These are phyloP conservation scores for Rhopalosiphum padi DNA, from an alignment of 1,140 invertebrate species.

Conservation along the genomic window DNA sequence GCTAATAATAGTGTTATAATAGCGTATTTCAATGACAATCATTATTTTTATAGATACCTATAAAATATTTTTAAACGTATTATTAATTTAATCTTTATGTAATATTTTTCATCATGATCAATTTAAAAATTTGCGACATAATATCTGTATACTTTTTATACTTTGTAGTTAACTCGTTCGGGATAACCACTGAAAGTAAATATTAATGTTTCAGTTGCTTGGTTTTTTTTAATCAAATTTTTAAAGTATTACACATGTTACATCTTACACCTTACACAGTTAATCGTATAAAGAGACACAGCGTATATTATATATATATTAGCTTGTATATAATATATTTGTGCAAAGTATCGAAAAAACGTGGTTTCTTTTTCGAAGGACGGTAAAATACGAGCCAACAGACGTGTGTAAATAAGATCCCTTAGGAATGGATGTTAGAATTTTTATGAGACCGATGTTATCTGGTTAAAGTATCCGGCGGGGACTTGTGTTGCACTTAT, in stretches of 20 bases:
- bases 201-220: not conserved
- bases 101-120: not conserved
- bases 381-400: constrained; percentile 17
- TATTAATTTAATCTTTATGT: not conserved
- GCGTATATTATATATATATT: not conserved
- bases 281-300: not conserved
- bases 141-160: not conserved
- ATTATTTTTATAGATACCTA: not conserved
- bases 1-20: not conserved
- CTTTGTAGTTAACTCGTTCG: not conserved
- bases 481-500: constrained; percentile 2
- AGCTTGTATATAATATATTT: not conserved
- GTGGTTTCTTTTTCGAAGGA: not conserved
- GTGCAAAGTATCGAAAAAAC: not conserved
- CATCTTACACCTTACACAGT: not conserved
- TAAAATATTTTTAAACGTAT: not conserved
- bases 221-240: not conserved
- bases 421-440: constrained; percentile 28
- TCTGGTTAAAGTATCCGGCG: not conserved
- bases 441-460: constrained; percentile 33
- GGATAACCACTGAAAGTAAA: not conserved
- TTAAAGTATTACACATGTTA: not conserved
- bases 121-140: not conserved
- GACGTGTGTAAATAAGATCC: constrained; percentile 26
- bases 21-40: not conserved